Conservation (phyloP, 2,888 invertebrate species). For the Latheticus oryzae region DNA sequence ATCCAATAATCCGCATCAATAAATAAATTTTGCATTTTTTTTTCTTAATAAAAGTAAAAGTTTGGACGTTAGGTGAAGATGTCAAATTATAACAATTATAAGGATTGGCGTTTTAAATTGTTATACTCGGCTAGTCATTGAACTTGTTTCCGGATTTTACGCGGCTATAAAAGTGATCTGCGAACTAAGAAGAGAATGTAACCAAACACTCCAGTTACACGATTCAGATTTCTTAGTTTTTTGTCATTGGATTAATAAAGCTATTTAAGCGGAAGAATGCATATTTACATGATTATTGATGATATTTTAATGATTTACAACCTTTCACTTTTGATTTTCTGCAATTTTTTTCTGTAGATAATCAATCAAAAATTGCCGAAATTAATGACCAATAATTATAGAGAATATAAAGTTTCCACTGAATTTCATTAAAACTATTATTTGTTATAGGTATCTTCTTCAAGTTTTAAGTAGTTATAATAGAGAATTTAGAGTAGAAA, state of each 20-base stretch:
- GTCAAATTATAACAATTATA: constrained; percentile 15
- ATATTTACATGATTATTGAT: constrained; percentile 20
- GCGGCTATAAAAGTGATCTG: too few species aligned
- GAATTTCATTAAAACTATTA: too few species aligned
- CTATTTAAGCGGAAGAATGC: constrained; percentile 22
- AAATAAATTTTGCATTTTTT: neutral
- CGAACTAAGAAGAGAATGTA: constrained; percentile 14
- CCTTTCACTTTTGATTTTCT: constrained; percentile 11
- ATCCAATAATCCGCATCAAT: too few species aligned
- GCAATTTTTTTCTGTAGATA: too few species aligned
- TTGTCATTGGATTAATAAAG: constrained; percentile 14
- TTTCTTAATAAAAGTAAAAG: neutral
- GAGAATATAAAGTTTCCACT: too few species aligned
- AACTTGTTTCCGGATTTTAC: constrained; percentile 17
- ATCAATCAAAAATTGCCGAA: too few species aligned
- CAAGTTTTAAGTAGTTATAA: too few species aligned
- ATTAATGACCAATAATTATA: too few species aligned
- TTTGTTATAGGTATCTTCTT: too few species aligned
- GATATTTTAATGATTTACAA: constrained; percentile 6
- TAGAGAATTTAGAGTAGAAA: too few species aligned
- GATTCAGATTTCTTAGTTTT: constrained; percentile 15
- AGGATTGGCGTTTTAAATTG: constrained; percentile 13
- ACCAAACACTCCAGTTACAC: constrained; percentile 3
- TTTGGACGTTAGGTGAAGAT: constrained; percentile 4
- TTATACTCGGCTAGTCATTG: constrained; percentile 16